Evolutionary conservation across 1,140 invertebrate species (phyloP), one percentile per base, ranked within the genome.

Genomic region (Drosophila paulistorum): DNA sequence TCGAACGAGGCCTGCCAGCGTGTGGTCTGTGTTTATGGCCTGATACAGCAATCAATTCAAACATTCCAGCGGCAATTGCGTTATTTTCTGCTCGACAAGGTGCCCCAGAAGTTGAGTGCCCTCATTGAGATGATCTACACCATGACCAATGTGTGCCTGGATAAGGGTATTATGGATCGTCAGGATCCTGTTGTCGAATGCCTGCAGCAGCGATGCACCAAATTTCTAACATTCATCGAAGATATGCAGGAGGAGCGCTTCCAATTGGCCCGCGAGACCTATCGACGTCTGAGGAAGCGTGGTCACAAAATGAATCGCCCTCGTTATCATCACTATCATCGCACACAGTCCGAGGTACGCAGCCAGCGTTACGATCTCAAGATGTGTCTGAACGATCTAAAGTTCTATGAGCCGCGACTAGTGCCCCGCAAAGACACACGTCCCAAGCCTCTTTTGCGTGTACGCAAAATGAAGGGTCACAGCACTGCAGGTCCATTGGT

Each of bases 41-140:
- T 91, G 42, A 77, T 91, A 41, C 62, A 65, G 6, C 82, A 91
- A 23, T 79, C 90, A 5, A 35, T 91, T 14, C 65, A 63, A 30
- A 65, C 59, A 11, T 91, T 82, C 6, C 73, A 74, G 51, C 81
- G 90, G 0, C 80, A 91, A 7, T 10, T 91, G 54, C 86, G 90
- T 2, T 91, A 70, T 63, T 91, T 91, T 7, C 71, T 91, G 35
- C 71, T 91, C 7, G 82, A 87, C 62, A 86, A 87, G 63, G 90
- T 91, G 66, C 82, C 90, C 3, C 90, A 91, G 58, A 91, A 91
- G 62, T 48, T 91, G 68, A 81, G 77, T 54, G 81, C 85, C 9
- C 71, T 91, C 35, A 80, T 91, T 9, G 90, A 91, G 59, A 90
- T 91, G 85, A 75, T 91, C 58, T 84, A 84, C 48, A 77, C 78